These are phyloP conservation scores for Pterophyllum scalare DNA, from an alignment of 2,113 vertebrate genomes.

Conservation along the genomic window DNA sequence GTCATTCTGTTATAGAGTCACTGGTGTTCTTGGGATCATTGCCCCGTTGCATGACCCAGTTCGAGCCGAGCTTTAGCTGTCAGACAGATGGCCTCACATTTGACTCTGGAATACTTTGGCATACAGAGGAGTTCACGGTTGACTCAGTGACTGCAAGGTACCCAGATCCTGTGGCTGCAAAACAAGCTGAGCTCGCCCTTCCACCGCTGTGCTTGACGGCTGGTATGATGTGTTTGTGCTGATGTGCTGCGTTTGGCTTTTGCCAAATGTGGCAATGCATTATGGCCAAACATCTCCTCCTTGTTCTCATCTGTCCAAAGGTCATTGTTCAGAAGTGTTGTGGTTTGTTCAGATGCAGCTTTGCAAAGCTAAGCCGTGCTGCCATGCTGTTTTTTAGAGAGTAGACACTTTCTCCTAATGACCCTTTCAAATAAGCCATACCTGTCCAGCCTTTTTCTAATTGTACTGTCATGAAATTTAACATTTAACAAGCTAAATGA, in stretches of 20 bases:
- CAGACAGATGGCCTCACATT: not conserved
- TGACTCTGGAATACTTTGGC: not conserved
- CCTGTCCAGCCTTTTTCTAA: not conserved
- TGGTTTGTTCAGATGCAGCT: not conserved
- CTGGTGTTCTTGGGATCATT: too few relatives aligned
- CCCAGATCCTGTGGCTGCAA: not conserved
- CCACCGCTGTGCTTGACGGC: not conserved
- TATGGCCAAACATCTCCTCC: not conserved
- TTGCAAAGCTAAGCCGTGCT: not conserved
- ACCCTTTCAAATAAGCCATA: not conserved
- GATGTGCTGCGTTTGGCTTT: not conserved
- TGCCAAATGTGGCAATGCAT: not conserved
- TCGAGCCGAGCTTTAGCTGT: too few relatives aligned
- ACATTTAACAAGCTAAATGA: not conserved
- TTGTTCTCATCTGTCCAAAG: not conserved
- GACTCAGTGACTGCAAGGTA: not conserved
- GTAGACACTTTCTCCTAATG: not conserved
- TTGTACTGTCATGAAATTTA: not conserved
- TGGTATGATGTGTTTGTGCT: too few relatives aligned
- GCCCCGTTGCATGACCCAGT: too few relatives aligned
- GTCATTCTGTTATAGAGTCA: too few relatives aligned
- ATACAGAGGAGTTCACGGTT: not conserved
- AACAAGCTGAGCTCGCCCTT: not conserved
- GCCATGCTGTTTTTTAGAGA: not conserved
- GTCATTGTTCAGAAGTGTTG: not conserved